Evolutionary conservation across 2,113 vertebrate genomes (phyloP).

Genomic region (Machaerirhynchus nigripectus): DNA sequence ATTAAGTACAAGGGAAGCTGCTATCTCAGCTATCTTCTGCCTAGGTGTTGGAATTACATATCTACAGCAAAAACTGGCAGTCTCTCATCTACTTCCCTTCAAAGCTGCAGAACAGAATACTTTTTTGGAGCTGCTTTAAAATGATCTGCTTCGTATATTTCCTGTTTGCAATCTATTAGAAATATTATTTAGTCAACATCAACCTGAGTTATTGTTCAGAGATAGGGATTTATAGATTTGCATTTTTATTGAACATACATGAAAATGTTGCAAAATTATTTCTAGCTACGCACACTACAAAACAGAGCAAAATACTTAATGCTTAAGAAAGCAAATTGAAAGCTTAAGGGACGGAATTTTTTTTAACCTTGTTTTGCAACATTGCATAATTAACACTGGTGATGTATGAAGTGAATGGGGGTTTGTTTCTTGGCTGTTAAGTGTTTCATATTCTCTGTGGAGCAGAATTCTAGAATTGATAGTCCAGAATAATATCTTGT

Average conservation of each 20-base stretch:
- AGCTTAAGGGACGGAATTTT: background rate
- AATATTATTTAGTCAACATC: background rate
- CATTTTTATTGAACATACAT: background rate
- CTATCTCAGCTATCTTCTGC: background rate
- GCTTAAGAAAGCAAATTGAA: background rate
- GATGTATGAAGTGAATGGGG: background rate
- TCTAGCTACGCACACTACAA: background rate
- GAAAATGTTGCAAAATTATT: background rate
- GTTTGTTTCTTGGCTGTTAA: background rate
- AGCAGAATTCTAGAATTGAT: background rate
- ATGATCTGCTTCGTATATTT: background rate
- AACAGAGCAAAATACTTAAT: background rate
- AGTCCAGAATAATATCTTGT: background rate
- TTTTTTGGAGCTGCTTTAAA: background rate
- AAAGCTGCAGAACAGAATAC: background rate
- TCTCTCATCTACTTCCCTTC: background rate
- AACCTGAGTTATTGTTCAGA: background rate
- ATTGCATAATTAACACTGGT: background rate
- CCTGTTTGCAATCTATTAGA: background rate
- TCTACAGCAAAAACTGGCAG: background rate
- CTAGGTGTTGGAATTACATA: background rate
- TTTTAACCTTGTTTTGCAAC: background rate
- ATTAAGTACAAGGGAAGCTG: background rate
- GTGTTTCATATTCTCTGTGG: background rate
- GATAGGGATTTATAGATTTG: background rate